Conservation (phyloP, 2,888 invertebrate genomes). For the Drosophila cyrtoloma region DNA sequence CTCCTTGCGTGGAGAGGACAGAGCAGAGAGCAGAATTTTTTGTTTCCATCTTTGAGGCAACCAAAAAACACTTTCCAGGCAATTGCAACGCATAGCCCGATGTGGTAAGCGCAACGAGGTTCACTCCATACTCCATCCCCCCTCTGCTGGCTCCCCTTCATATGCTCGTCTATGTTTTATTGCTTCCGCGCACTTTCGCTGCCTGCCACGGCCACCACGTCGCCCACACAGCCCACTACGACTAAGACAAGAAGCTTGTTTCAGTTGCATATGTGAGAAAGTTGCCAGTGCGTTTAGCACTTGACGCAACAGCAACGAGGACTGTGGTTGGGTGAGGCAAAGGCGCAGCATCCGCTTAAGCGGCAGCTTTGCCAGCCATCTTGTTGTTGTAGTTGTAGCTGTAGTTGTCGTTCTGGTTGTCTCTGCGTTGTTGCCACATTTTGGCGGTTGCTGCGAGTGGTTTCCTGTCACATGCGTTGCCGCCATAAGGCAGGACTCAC, state of each 20-base stretch:
- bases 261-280: slow-evolving; percentile 67
- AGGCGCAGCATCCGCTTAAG: slow-evolving; percentile 59
- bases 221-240: slow-evolving; percentile 12
- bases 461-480: slow-evolving; percentile 75
- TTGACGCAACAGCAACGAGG: slow-evolving; percentile 32
- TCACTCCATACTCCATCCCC: slow-evolving; percentile 1
- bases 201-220: slow-evolving; percentile 32
- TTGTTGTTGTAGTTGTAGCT: slow-evolving; percentile 43
- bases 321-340: slow-evolving; percentile 1
- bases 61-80: slow-evolving; percentile 61
- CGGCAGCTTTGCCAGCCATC: slow-evolving; percentile 45
- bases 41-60: slow-evolving; percentile 18
- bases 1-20: not conserved
- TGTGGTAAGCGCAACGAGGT: slow-evolving; percentile 58
- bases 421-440: slow-evolving; percentile 71
- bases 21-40: slow-evolving; percentile 1
- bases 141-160: slow-evolving; percentile 5
- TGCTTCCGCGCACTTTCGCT: slow-evolving; percentile 73
- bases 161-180: slow-evolving; percentile 64
- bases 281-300: slow-evolving; percentile 73
- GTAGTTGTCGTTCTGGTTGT: slow-evolving; percentile 46
- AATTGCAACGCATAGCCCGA: slow-evolving; percentile 30
- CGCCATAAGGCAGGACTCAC: slow-evolving; percentile 61
- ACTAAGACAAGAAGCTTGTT: slow-evolving; percentile 57
- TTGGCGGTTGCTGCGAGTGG: slow-evolving; percentile 76